Conservation (phyloP, 2,113 vertebrate species). For the Erythrocebus patas region DNA sequence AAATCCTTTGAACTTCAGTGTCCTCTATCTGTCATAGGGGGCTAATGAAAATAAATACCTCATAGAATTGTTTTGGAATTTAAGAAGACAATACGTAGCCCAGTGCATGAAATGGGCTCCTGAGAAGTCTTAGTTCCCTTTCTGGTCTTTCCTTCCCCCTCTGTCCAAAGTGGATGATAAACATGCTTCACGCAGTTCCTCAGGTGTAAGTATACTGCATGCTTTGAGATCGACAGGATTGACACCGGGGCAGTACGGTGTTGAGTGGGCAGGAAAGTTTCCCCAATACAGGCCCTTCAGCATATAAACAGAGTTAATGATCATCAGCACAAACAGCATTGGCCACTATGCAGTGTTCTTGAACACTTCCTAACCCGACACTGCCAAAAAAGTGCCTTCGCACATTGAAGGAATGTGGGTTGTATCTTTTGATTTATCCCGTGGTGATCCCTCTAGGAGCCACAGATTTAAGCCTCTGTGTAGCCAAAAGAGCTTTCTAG, state of each 20-base stretch:
- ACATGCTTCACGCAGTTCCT: not conserved
- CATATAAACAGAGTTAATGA: constrained; percentile 34
- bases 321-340: not conserved
- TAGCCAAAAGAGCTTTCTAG: constrained; percentile 16
- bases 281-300: not conserved
- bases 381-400: not conserved
- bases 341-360: not conserved
- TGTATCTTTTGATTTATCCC: constrained; percentile 51
- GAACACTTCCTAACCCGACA: constrained; percentile 7
- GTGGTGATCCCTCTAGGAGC: not conserved
- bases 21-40: not conserved
- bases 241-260: not conserved
- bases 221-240: not conserved
- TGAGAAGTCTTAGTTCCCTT: not conserved
- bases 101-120: not conserved
- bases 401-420: not conserved
- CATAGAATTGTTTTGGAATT: not conserved
- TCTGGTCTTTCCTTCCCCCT: not conserved
- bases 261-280: constrained; percentile 36
- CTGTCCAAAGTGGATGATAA: not conserved
- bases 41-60: not conserved
- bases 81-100: not conserved
- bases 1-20: not conserved
- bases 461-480: not conserved
- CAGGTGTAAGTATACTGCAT: not conserved